Evolutionary conservation across 1,140 invertebrate genomes (phyloP).

Genomic region (Temnothorax nylanderi): DNA sequence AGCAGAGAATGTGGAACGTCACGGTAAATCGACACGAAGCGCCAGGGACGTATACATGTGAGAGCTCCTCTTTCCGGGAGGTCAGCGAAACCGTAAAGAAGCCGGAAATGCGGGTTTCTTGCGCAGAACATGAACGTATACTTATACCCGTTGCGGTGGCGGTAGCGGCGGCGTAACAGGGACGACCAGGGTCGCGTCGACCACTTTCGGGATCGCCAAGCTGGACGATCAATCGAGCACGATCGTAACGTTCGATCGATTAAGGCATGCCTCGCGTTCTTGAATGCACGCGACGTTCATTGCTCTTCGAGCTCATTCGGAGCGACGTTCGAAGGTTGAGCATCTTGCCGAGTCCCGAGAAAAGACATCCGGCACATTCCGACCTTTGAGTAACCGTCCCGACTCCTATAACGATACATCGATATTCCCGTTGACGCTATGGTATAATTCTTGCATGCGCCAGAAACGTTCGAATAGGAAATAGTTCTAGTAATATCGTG

Average conservation of each 20-base stretch:
- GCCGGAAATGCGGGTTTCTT: constrained; percentile 70
- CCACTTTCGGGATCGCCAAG: constrained; percentile 44
- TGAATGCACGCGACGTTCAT: constrained; percentile 63
- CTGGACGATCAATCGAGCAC: constrained; percentile 57
- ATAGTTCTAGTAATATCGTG: background rate
- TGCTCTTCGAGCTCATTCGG: constrained; percentile 49
- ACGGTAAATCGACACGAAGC: constrained; percentile 68
- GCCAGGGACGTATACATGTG: constrained; percentile 32
- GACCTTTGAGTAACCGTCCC: constrained; percentile 17
- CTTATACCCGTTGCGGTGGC: constrained; percentile 8
- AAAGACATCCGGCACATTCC: constrained; percentile 51
- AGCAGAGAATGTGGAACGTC: constrained; percentile 69
- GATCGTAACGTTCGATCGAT: constrained; percentile 66
- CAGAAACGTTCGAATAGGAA: background rate
- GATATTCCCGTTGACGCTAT: constrained; percentile 11
- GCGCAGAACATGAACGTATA: constrained; percentile 15
- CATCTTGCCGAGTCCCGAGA: background rate
- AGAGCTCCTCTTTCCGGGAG: constrained; percentile 56
- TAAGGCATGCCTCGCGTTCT: constrained; percentile 55
- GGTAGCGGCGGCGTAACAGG: background rate
- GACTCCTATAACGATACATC: constrained; percentile 49
- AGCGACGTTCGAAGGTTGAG: constrained; percentile 29
- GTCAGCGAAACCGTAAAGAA: constrained; percentile 67
- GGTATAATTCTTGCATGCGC: constrained; percentile 1
- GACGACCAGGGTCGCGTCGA: constrained; percentile 39